A percentile compares a stretch with the other conserved stretches of the same genome.
phyloP scores from a whole-genome alignment of 2,888 invertebrate species.

The Eupeodes latifasciatus region DNA sequence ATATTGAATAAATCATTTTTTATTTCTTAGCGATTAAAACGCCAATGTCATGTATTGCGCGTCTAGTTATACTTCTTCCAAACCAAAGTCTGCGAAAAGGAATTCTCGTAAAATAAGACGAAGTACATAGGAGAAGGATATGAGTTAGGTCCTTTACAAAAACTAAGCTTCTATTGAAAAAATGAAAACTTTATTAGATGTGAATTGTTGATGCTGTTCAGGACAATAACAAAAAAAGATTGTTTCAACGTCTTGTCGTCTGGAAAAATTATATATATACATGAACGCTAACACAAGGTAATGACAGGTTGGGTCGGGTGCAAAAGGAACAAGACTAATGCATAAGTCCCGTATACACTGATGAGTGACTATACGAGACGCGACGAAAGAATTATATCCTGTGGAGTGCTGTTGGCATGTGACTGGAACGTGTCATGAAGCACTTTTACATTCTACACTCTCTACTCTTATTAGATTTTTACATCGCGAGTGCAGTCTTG shows the following conservation, averaged over 20 bases:
- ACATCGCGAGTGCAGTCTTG: slow-evolving; percentile 3
- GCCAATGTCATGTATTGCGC: slow-evolving; percentile 44
- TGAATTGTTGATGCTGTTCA: neutral
- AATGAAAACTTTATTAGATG: slow-evolving; percentile 52
- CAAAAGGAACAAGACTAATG: slow-evolving; percentile 30
- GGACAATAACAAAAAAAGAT: neutral
- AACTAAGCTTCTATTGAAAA: neutral
- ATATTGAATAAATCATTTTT: slow-evolving; percentile 74
- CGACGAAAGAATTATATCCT: slow-evolving; percentile 30
- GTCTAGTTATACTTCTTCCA: neutral
- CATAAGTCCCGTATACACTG: slow-evolving; percentile 18
- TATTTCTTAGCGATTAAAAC: slow-evolving; percentile 69
- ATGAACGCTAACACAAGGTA: slow-evolving; percentile 63
- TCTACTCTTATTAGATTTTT: slow-evolving; percentile 58
- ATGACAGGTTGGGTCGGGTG: slow-evolving; percentile 38
- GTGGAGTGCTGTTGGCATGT: slow-evolving; percentile 68
- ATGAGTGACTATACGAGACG: neutral
- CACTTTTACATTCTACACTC: slow-evolving; percentile 26
- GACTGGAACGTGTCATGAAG: slow-evolving; percentile 67
- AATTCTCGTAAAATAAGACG: neutral
- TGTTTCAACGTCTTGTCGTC: slow-evolving; percentile 46
- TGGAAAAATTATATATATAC: slow-evolving; percentile 20
- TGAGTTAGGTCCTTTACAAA: slow-evolving; percentile 5
- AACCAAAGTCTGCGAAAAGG: slow-evolving; percentile 17
- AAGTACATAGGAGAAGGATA: neutral